Evolutionary conservation across 2,113 vertebrate genomes (phyloP), one percentile per base, ranked within the genome.

Genomic region (Spheniscus mendiculus): DNA sequence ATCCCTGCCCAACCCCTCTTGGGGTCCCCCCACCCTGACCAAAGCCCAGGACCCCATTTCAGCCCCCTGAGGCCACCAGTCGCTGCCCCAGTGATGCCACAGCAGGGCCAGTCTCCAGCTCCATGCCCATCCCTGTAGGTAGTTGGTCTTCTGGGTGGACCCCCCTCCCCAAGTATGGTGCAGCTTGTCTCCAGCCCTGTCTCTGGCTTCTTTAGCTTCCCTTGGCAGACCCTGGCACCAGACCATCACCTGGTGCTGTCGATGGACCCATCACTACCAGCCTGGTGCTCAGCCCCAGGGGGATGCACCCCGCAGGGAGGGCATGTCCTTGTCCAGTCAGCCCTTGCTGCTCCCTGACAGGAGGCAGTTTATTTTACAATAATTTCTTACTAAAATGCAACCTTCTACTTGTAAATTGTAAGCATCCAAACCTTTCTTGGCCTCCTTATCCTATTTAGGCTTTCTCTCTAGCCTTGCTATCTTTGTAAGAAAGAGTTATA

Each of bases 141-240:
- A n/a, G 18, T 0, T 36, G 27, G 6, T 71, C 34, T 47, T 26
- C 20, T 58, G 30, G 26, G 14, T 38, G 15, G 22, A 65, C 23
- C 32, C 12, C 2, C 2, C 6, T 5, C 20, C 5, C 11, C 32
- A 49, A 1, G 5, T 14, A 47, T 1, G 2, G 20, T 40, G 45
- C 25, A 87, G 29, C 19, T 73, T 2, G 0, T 23, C 34, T 74
- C 34, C 19, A 59, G 73, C 47, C 12, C 36, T 59, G 44, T 27
- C 47, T 72, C 77, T 81, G 70, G 19, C 9, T 73, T 61, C 29
- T 52, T 78, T 6, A 61, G 23, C 56, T 70, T 74, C 71, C 25
- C 38, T 40, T 26, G 22, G 58, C 66, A 76, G 45, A 26, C 5
- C 12, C 30, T 52, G 36, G 27, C 45, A 44, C 27, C 32, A 49